Conservation (phyloP, 2,113 vertebrate species). For the Butastur rufipennis region DNA sequence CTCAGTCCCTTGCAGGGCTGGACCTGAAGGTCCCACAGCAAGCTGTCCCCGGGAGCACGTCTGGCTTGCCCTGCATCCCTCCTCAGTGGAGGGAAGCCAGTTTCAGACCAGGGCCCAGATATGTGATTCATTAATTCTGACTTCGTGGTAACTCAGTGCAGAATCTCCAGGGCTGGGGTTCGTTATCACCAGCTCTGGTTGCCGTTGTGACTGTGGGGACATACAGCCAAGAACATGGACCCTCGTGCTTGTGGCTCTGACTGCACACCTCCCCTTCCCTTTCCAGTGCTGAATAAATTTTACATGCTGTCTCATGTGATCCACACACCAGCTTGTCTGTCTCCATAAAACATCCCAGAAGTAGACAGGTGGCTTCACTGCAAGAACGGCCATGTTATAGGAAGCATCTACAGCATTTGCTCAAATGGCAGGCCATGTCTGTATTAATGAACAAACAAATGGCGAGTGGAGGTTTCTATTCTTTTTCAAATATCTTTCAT, state of each 20-base stretch:
- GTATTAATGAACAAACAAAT: neutral
- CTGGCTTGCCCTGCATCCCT: neutral
- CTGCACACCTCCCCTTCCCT: neutral
- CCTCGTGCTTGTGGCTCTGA: neutral
- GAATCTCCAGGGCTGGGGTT: neutral
- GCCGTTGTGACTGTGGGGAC: neutral
- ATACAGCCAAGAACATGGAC: neutral
- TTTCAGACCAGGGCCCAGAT: neutral
- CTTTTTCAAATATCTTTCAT: neutral
- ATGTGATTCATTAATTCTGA: neutral
- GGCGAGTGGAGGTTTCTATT: neutral
- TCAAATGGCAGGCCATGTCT: neutral
- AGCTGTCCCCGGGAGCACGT: neutral
- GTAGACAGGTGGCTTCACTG: neutral
- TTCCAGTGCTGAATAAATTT: neutral
- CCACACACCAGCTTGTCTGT: neutral
- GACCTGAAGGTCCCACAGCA: neutral
- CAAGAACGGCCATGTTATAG: neutral
- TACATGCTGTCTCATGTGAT: neutral
- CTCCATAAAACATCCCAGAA: neutral
- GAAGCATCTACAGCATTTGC: neutral
- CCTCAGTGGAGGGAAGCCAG: fast-evolving
- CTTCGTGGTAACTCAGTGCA: neutral
- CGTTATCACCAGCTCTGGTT: neutral
- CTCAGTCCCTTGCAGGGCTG: neutral